Conservation (phyloP, 1,140 invertebrate genomes). For the Drosophila virilis region DNA sequence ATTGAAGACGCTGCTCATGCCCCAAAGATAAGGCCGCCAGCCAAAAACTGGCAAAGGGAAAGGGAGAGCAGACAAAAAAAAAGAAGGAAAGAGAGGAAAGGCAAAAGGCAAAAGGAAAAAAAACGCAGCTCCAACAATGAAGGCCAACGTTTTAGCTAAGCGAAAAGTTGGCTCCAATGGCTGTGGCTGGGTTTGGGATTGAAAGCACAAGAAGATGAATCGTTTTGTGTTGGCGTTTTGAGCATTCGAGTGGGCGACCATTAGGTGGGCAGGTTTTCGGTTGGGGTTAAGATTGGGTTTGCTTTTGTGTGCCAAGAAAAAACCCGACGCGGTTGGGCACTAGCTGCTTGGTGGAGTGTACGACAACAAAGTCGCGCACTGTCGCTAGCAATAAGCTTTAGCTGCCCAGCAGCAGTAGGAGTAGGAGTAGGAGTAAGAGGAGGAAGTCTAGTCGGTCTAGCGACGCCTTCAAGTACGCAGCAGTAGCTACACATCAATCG, state of each 20-base stretch:
- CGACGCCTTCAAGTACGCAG: slow-evolving; percentile 43
- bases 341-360: too few species aligned
- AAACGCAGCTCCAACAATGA: slow-evolving; percentile 57
- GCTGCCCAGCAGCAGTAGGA: background rate
- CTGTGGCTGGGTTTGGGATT: slow-evolving; percentile 40
- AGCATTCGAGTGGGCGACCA: slow-evolving; percentile 68
- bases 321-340: slow-evolving; percentile 14
- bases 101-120: slow-evolving; percentile 36
- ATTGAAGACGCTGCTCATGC: slow-evolving; percentile 38
- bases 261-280: slow-evolving; percentile 5
- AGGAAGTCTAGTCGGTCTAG: slow-evolving; percentile 2
- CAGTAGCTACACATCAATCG: slow-evolving; percentile 71
- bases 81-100: slow-evolving; percentile 19
- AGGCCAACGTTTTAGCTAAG: slow-evolving; percentile 69
- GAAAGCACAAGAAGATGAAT: slow-evolving; percentile 77
- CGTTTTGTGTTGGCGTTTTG: slow-evolving; percentile 80
- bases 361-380: slow-evolving; percentile 18
- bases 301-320: slow-evolving; percentile 42
- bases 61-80: slow-evolving; percentile 15
- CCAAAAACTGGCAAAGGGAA: slow-evolving; percentile 49
- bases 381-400: slow-evolving; percentile 45
- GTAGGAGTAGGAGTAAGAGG: background rate
- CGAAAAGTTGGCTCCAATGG: slow-evolving; percentile 58
- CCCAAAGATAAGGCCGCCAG: slow-evolving; percentile 49
- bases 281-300: slow-evolving; percentile 19